Conservation (phyloP, 2,888 invertebrate species). For the Celastrina argiolus region DNA sequence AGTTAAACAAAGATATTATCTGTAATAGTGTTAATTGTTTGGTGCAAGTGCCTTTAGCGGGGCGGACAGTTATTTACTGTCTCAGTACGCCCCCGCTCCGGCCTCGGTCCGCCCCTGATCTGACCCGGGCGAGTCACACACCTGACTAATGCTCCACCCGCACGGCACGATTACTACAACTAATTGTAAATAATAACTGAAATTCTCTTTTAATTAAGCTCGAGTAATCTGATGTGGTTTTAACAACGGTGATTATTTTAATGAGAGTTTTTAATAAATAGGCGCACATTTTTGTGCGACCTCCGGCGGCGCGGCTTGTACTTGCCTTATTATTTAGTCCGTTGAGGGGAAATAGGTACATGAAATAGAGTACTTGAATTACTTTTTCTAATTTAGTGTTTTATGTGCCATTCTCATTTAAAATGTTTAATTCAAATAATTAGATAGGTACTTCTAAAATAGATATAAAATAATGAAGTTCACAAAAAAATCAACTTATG, state of each 20-base stretch:
- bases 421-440: too few relatives aligned
- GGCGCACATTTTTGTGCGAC: neutral
- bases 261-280: neutral
- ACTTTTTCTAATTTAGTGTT: too few relatives aligned
- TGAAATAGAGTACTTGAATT: too few relatives aligned
- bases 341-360: too few relatives aligned
- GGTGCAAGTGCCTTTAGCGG: neutral
- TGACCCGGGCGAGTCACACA: neutral
- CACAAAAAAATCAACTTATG: too few relatives aligned
- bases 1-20: slow-evolving; percentile 4
- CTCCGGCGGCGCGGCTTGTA: too few relatives aligned
- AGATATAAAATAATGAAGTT: too few relatives aligned
- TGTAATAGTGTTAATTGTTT: slow-evolving; percentile 11
- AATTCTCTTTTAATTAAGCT: neutral
- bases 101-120: neutral
- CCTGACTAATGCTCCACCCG: neutral
- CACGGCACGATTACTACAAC: neutral
- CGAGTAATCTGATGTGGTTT: neutral
- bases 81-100: neutral
- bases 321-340: too few relatives aligned
- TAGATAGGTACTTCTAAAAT: too few relatives aligned
- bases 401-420: too few relatives aligned
- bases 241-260: slow-evolving; percentile 2
- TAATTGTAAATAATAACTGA: neutral
- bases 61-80: neutral